Evolutionary conservation across 1,140 invertebrate genomes (phyloP).

Genomic region (Scaptodrosophila lebanonensis): DNA sequence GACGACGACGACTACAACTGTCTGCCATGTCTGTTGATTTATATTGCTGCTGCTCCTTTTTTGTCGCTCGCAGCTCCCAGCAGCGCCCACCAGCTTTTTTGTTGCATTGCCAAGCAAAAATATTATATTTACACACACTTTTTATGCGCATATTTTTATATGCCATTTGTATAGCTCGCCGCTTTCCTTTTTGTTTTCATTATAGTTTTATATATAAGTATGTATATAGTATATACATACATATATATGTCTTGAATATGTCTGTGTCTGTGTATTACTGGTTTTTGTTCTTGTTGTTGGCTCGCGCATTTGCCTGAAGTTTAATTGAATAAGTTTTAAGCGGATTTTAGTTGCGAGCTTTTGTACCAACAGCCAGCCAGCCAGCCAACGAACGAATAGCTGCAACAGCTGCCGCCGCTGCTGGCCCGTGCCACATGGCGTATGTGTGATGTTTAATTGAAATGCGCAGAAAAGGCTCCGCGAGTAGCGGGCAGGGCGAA

Average conservation of each 20-base stretch:
- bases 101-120: slow-evolving; percentile 11
- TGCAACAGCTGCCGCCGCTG: not conserved
- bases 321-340: slow-evolving; percentile 76
- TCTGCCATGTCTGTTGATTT: too few species aligned
- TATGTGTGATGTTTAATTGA: slow-evolving; percentile 64
- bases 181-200: not conserved
- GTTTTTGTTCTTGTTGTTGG: slow-evolving; percentile 25
- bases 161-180: not conserved
- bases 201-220: too few species aligned
- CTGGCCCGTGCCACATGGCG: slow-evolving; percentile 31
- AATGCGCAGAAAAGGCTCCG: slow-evolving; percentile 42
- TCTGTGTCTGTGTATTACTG: not conserved
- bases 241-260: not conserved
- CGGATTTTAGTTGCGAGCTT: slow-evolving; percentile 41
- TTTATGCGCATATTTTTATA: slow-evolving; percentile 73
- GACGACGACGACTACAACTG: too few species aligned
- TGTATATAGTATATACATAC: too few species aligned
- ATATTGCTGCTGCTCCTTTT: slow-evolving; percentile 2
- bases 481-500: slow-evolving; percentile 12
- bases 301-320: slow-evolving; percentile 33
- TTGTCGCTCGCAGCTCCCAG: slow-evolving; percentile 25
- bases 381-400: slow-evolving; percentile 7
- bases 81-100: too few species aligned
- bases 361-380: slow-evolving; percentile 4
- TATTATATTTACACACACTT: slow-evolving; percentile 66